A percentile compares a stretch with the other conserved stretches of the same genome.
These are phyloP conservation scores for Felis chaus DNA, from an alignment of 2,113 vertebrate genomes.

Conservation along the genomic window DNA sequence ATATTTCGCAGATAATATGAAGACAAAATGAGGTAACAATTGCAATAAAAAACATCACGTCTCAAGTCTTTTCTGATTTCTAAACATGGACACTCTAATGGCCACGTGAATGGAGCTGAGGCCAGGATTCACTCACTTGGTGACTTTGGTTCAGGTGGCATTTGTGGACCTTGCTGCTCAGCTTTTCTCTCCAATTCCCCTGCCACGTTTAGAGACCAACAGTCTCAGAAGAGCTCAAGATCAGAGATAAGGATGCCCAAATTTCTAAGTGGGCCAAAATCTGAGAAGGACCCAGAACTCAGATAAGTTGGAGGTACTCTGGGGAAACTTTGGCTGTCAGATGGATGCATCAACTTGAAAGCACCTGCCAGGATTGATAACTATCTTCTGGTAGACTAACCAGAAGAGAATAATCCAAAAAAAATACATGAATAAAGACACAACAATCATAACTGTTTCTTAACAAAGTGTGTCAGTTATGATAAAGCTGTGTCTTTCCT, in stretches of 20 bases:
- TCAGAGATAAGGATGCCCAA: background rate
- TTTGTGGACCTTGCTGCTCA: background rate
- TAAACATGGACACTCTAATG: background rate
- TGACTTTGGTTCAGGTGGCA: background rate
- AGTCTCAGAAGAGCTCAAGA: background rate
- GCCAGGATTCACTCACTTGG: background rate
- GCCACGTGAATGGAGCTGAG: background rate
- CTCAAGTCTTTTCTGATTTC: background rate
- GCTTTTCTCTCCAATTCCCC: background rate
- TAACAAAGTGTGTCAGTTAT: background rate
- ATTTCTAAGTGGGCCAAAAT: background rate
- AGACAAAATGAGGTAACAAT: background rate
- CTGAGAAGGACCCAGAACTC: conserved; percentile 1
- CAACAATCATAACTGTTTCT: background rate
- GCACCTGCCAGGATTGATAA: background rate
- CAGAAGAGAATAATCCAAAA: background rate
- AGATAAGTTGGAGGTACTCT: background rate
- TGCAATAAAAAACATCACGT: background rate
- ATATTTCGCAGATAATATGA: background rate
- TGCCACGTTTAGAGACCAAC: background rate
- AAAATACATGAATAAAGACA: background rate
- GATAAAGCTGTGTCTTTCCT: background rate
- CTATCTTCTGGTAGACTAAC: background rate
- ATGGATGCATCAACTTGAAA: background rate
- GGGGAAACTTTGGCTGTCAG: background rate